Conservation (phyloP, 2,113 vertebrate genomes). For the Gnathonemus longibarbis region DNA sequence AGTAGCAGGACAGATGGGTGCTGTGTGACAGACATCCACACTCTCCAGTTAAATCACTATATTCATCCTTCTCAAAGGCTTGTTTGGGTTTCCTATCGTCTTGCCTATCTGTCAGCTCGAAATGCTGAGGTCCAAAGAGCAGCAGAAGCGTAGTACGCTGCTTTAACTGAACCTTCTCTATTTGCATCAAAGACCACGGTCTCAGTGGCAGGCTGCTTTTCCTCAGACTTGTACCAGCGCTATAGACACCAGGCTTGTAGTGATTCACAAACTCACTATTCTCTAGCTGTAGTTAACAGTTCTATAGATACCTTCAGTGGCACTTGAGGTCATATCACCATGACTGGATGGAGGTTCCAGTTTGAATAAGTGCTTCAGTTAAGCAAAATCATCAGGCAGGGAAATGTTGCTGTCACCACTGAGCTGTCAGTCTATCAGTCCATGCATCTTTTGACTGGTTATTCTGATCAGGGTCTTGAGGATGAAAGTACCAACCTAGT, state of each 20-base stretch:
- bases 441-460: not conserved
- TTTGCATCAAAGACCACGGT: not conserved
- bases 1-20: constrained; percentile 28
- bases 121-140: not conserved
- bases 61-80: not conserved
- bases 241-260: not conserved
- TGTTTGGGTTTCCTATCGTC: not conserved
- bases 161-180: not conserved
- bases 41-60: not conserved
- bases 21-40: not conserved
- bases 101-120: not conserved
- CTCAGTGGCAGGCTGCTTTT: not conserved
- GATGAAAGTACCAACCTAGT: not conserved
- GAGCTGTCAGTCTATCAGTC: not conserved
- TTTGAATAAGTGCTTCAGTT: not conserved
- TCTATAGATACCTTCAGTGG: not conserved
- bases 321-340: not conserved
- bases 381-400: not conserved
- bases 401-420: not conserved
- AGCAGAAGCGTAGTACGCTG: not conserved
- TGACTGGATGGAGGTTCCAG: not conserved
- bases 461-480: not conserved
- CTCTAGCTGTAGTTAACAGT: not conserved
- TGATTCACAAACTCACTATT: not conserved
- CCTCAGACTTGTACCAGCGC: not conserved